A percentile compares a stretch with the other conserved stretches of the same genome.
Conservation (phyloP, 2,888 invertebrate species). For the Liposcelis brunnea region DNA sequence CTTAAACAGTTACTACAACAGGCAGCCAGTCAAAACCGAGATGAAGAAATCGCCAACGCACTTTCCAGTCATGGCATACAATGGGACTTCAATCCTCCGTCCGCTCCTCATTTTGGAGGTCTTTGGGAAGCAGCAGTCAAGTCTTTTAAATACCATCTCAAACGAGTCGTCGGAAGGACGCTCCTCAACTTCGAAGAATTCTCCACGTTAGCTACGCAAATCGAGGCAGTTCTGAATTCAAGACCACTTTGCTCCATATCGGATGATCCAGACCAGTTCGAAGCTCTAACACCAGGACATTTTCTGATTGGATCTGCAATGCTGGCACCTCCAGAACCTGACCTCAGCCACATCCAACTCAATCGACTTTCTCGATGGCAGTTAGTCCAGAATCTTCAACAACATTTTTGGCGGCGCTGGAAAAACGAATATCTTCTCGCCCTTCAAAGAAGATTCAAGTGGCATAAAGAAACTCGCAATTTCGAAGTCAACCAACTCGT, state of each 20-base stretch:
- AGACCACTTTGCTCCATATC: constrained; percentile 19
- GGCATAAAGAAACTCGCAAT: constrained; percentile 7
- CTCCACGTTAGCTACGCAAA: constrained; percentile 19
- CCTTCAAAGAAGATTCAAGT: constrained; percentile 14
- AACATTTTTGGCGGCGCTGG: constrained; percentile 18
- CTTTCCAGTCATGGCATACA: constrained; percentile 14
- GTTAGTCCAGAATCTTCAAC: constrained; percentile 12
- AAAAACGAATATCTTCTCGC: constrained; percentile 12
- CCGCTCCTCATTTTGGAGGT: constrained; percentile 21
- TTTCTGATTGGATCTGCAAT: constrained; percentile 17
- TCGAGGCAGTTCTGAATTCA: constrained; percentile 22
- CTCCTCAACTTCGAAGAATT: constrained; percentile 21
- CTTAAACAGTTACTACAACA: constrained; percentile 10
- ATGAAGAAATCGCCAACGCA: background rate
- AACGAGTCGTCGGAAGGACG: constrained; percentile 17
- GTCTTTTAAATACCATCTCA: constrained; percentile 21
- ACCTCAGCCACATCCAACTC: constrained; percentile 13
- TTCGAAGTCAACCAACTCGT: constrained; percentile 12
- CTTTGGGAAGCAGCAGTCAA: constrained; percentile 23
- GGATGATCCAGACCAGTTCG: constrained; percentile 16
- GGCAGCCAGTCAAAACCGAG: background rate
- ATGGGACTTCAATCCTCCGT: constrained; percentile 22
- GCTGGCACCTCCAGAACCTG: constrained; percentile 15
- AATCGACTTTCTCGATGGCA: constrained; percentile 17
- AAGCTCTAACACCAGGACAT: constrained; percentile 17